Evolutionary conservation across 1,140 invertebrate species (phyloP), one percentile per base, ranked within the genome.

Genomic region (Drosophila parvula): DNA sequence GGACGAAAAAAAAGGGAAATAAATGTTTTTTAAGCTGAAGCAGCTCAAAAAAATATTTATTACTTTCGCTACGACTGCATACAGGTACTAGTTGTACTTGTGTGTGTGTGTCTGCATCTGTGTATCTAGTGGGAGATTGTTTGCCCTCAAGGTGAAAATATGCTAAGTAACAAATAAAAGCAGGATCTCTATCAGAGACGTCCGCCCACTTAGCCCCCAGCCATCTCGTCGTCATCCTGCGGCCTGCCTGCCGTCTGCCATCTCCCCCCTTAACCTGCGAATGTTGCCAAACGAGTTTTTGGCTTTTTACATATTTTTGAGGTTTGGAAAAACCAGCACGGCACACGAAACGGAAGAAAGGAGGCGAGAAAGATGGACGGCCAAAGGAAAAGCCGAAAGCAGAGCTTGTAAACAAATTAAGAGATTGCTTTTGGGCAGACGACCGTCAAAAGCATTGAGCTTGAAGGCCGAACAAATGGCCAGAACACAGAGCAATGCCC

Each of bases 111-210:
- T 59, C 47, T 67, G 44, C 63, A 58, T 58, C 53, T 32, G 28
- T 71, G 47, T 59, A 63, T 82, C 83, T 88, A 88, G 83, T 79
- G 83, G 83, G 79, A 86, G 79, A 86, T 79, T 82, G 71, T 74
- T 88, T 86, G 82, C 76, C 82, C 82, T 88, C 76, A 77, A 88
- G 83, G 83, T 86, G 83, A 86, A 88, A 86, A 86, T 86, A 86
- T 86, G 83, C 83, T 88, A 86, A 88, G 83, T 86, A 88, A 86
- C 83, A 86, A 86, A 86, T 86, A 86, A 86, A 88, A 77, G 76
- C 79, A 79, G 85, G 79, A 86, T 86, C 83, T 86, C 75, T 86
- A 88, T 86, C 83, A 67, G 71, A 65, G 64, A n/a, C 1, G 22
- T 2, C 47, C 47, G 27, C 57, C 58, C 58, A 55, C 48, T 30